These are phyloP conservation scores for Yponomeuta plumbellus DNA, from an alignment of 2,888 invertebrate genomes.

Conservation along the genomic window DNA sequence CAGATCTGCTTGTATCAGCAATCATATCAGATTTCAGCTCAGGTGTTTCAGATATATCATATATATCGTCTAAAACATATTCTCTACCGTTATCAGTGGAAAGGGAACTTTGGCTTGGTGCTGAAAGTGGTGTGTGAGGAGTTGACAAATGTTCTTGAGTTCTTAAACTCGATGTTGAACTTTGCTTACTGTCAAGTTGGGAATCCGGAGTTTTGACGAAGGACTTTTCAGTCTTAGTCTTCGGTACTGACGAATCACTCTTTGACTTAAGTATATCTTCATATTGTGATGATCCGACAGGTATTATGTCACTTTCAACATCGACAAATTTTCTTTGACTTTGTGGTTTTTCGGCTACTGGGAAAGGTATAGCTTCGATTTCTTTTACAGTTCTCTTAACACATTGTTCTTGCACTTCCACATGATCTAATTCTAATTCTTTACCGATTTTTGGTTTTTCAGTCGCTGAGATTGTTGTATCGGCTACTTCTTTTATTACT, in stretches of 20 bases:
- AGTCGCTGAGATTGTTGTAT: too few species aligned
- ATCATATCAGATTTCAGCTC: constrained; percentile 71
- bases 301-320: constrained; percentile 62
- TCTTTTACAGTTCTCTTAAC: constrained; percentile 50
- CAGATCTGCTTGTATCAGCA: constrained; percentile 70
- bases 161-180: constrained; percentile 77
- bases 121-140: constrained; percentile 78
- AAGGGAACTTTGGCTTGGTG: constrained; percentile 80
- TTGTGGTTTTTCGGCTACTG: constrained; percentile 55
- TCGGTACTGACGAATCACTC: constrained; percentile 70
- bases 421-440: neutral
- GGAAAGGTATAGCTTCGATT: constrained; percentile 65
- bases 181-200: constrained; percentile 71
- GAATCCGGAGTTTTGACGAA: constrained; percentile 59
- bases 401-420: constrained; percentile 48
- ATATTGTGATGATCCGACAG: constrained; percentile 59
- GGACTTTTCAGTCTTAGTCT: constrained; percentile 63
- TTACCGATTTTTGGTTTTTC: constrained; percentile 24
- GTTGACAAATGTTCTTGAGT: constrained; percentile 71
- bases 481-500: constrained; percentile 43
- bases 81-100: constrained; percentile 80
- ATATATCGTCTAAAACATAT: constrained; percentile 78
- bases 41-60: constrained; percentile 76
- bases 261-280: constrained; percentile 71
- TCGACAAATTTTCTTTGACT: constrained; percentile 74